Evolutionary conservation across 2,113 vertebrate species (phyloP).

Genomic region (Myotis lucifugus): DNA sequence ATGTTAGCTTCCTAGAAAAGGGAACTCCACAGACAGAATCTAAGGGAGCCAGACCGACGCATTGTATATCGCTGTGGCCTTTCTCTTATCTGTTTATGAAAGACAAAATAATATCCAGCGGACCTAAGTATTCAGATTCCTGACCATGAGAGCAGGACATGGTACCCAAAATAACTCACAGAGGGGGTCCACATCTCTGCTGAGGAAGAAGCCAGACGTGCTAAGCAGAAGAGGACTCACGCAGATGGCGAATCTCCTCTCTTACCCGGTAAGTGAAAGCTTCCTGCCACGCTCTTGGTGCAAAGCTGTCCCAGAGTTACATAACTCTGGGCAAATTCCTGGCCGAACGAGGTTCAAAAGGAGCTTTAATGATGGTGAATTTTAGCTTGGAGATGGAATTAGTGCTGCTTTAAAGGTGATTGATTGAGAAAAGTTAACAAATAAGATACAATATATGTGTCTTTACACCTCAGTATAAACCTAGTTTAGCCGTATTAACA

Average conservation of each 20-base stretch:
- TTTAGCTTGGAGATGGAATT: neutral
- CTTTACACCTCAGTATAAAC: neutral
- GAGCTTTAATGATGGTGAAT: neutral
- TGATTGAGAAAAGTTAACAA: neutral
- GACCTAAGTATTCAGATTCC: neutral
- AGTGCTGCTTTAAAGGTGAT: neutral
- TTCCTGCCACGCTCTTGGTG: neutral
- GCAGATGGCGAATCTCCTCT: neutral
- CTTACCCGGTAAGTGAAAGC: neutral
- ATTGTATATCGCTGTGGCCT: neutral
- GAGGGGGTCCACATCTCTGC: neutral
- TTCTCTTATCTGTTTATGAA: neutral
- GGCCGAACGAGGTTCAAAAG: neutral
- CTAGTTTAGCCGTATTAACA: neutral
- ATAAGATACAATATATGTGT: neutral
- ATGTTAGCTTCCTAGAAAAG: slow-evolving; percentile 11
- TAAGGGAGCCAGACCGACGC: neutral
- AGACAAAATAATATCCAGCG: neutral
- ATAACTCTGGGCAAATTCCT: slow-evolving; percentile 17
- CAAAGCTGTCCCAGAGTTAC: neutral
- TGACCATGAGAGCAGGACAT: neutral
- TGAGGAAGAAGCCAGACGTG: neutral
- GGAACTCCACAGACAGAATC: neutral
- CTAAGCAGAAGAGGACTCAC: neutral
- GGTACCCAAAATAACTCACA: neutral